Base-by-base conservation (phyloP, 1,140 invertebrate genomes). In the Lepidotrigona ventralis region DNA sequence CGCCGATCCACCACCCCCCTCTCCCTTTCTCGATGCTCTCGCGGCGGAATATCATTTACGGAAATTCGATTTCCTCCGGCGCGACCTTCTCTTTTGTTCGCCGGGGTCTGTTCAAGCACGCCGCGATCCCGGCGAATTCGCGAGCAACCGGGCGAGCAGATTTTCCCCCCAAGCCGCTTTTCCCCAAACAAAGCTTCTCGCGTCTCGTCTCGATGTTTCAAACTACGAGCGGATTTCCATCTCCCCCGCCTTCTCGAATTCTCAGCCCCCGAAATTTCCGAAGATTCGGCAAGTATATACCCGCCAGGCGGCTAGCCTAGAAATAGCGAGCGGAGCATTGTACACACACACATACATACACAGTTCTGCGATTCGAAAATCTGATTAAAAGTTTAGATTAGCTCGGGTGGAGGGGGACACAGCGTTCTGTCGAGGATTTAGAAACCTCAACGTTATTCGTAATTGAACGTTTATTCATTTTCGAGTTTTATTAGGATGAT, bases 41-140 rank as follows among this genome's bases (percentile, higher is more conserved):
- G 39, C 39, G 39, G 39, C 39, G 39, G 74, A 71, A 63, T 64
- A 70, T 83, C 68, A 72, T 78, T 71, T 64, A 46, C 69, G 77
- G 51, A 83, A 72, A 83, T 83, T 79, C 77, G 76, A 79, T 85
- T 87, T 74, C 46, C 58, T 64, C 46, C 64, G 23, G 8, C 56
- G 63, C 4, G 17, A 54, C 29, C 68, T 23, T 56, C 29, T 56
- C 26, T 58, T 79, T 54, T 71, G 23, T 83, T 68, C 80, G n/a
- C 11, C 58, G 58, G 39, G 6, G 29, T 51, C 21, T 53, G 58
- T 68, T 66, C 73, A 17, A 81, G 58, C 69, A 29, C n/a, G 58
- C 39, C 46, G 8, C 39, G 15, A 14, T 12, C 39, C 46, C 29
- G 17, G 60, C 6, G 39, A 51, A 51, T 26, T 23, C 23, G 21